These are phyloP conservation scores for Pholis gunnellus DNA, from an alignment of 2,113 vertebrate genomes.

Conservation along the genomic window DNA sequence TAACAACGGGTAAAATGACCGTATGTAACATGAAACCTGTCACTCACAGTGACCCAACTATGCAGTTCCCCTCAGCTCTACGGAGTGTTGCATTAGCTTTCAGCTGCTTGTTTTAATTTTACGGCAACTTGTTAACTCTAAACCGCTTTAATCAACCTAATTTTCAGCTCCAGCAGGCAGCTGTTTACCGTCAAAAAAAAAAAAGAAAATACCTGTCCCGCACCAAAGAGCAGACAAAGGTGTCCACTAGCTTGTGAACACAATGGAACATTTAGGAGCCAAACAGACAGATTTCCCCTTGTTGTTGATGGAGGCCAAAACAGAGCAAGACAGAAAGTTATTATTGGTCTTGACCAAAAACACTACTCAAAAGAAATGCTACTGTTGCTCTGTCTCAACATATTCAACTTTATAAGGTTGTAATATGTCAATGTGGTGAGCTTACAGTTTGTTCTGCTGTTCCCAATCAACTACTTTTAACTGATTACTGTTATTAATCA, in stretches of 20 bases:
- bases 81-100: not conserved
- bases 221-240: not conserved
- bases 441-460: not conserved
- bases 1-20: not conserved
- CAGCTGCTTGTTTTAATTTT: not conserved
- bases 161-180: not conserved
- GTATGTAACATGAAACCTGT: not conserved
- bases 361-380: not conserved
- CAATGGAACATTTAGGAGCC: not conserved
- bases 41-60: not conserved
- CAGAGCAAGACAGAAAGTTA: not conserved
- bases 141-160: not conserved
- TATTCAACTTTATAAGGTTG: not conserved
- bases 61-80: not conserved
- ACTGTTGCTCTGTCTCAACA: not conserved
- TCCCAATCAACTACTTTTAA: not conserved
- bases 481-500: not conserved
- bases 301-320: not conserved
- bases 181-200: too few relatives aligned
- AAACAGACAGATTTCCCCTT: not conserved
- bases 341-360: not conserved
- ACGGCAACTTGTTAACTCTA: not conserved
- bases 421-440: slow-evolving; percentile 1
- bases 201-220: not conserved
- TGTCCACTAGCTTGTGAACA: not conserved